Base-by-base conservation (phyloP, 2,888 invertebrate species). In the Furcula furcula region DNA sequence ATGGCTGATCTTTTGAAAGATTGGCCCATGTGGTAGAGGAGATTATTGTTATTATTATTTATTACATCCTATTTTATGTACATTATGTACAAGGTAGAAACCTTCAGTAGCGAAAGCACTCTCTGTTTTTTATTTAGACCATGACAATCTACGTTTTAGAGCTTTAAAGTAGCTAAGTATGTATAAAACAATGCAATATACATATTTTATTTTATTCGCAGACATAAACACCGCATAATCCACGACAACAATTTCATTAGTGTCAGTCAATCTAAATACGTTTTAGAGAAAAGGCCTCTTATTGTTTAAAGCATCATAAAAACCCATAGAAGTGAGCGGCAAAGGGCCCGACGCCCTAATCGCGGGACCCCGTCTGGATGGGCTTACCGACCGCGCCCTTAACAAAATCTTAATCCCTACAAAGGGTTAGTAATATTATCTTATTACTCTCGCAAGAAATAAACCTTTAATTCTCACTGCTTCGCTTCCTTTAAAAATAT, bases 341-440 rank as follows among this genome's bases (percentile, higher is more conserved):
- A 64, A 74, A 71, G 76, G 69, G 63, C 64, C 49, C 47, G 59
- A 53, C 65, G 67, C 67, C 65, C 63, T 73, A 74, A 72, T 72
- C 73, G 55, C 51, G 64, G 70, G 65, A 59, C 68, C 76, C 72
- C 80, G 83, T 80, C 82, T 82, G 83, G 67, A 69, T 64, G 64
- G 69, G 75, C 71, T 81, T 69, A 81, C 68, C 71, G 76, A 61
- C 67, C 63, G 61, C 74, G 73, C 85, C 86, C 86, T 86, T 84
- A 87, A 87, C 87, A 84, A 85, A 87, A 87, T 87, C 87, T 87
- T 86, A 87, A 87, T 88, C 86, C 82, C 77, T 70, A 78, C 86
- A 87, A 87, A 88, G 87, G 87, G 87, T 87, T 87, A 87, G 71
- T 76, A 81, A 83, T 79, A 87, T 86, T 84, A 86, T 86, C 87